Base-by-base conservation (phyloP, 2,888 invertebrate genomes). In the Diadegma fenestrale region DNA sequence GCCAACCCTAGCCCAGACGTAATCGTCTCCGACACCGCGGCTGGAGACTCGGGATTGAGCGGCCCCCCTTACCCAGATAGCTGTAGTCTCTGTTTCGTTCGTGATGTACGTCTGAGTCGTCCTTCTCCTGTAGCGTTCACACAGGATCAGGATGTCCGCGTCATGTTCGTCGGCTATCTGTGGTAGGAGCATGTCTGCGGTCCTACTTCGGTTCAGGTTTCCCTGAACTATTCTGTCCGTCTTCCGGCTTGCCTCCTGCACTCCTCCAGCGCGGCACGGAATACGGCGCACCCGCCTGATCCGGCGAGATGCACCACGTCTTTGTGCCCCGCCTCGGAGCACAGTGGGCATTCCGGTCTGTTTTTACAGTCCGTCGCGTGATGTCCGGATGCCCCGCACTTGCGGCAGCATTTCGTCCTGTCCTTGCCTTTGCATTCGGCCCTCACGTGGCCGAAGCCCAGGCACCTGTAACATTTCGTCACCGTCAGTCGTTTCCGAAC, bases 1-100 rank as follows among this genome's bases (percentile, higher is more conserved):
- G 45, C 79, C 69, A 0, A 78, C 66, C 26, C 43, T 83, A 3
- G 61, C 82, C 79, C 80, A 81, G 43, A 75, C 33, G 33, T 33
- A 33, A 4, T 33, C 33, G 33, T 33, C 33, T 6, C 33, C 33
- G 33, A 33, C 33, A 5, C 80, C 69, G 54, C 72, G 63, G 22
- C 45, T 26, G 4, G 43, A 4, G 0, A 81, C 22, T 2, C 77
- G 58, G 4, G 41, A 17, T 43, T 51, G 26, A 10, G 73, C n/a
- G 10, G 73, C 26, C 22, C 30, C 51, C 19, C 82, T 78, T 33
- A 82, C 64, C 82, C 80, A 86, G 78, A 80, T 84, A 45, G 86
- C 79, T 8, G 76, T 33, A 1, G 81, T 82, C 26, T 75, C 73
- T 2, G 75, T 12, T 12, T 10, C 61, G 61, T 84, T 75, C 17